Conservation (phyloP, 2,113 vertebrate genomes). For the Antechinus flavipes region DNA sequence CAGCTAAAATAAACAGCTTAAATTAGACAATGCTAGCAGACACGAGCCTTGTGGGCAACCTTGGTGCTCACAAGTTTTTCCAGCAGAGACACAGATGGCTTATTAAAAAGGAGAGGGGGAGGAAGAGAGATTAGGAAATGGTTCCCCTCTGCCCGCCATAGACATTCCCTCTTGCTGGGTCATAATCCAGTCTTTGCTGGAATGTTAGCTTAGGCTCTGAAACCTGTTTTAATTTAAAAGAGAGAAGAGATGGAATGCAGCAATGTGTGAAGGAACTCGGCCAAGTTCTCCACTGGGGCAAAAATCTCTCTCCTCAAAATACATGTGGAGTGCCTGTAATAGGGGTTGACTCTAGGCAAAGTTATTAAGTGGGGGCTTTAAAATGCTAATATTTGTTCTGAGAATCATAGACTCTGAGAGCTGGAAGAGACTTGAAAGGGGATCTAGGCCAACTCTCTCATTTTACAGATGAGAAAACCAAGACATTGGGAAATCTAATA, state of each 20-base stretch:
- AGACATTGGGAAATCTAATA: neutral
- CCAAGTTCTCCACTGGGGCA: neutral
- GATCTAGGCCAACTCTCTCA: neutral
- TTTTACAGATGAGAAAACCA: neutral
- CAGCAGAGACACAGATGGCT: neutral
- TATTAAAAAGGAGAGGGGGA: neutral
- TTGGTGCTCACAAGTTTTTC: neutral
- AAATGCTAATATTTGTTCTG: neutral
- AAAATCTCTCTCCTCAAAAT: neutral
- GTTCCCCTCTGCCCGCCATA: fast-evolving
- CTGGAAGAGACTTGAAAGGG: neutral
- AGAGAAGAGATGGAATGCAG: neutral
- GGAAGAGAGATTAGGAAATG: neutral
- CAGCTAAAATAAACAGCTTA: conserved; percentile 28
- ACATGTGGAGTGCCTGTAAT: neutral
- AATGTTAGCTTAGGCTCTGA: neutral
- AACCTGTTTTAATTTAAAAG: neutral
- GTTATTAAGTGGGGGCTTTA: neutral
- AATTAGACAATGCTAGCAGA: neutral
- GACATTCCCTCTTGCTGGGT: neutral
- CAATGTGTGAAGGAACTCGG: neutral
- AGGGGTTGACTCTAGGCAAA: neutral
- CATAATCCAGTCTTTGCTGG: neutral
- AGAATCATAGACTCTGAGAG: neutral
- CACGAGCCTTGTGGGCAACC: neutral